Base-by-base conservation (phyloP, 2,888 invertebrate genomes). In the Drepanosiphum platanoidis region DNA sequence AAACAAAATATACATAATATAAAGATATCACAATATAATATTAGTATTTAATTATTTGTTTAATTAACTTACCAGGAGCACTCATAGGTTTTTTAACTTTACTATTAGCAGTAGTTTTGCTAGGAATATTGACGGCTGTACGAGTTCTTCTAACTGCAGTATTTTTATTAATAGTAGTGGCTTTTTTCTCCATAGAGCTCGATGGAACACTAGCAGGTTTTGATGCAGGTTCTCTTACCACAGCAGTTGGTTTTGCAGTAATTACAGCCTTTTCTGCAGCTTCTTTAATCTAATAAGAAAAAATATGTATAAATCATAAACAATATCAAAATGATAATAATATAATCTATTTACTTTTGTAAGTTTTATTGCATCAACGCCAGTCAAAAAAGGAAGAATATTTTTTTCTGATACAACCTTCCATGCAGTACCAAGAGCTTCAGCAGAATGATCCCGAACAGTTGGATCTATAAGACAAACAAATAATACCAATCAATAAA, bases 361-460 rank as follows among this genome's bases (percentile, higher is more conserved):
- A 92, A 97, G 94, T 90, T 98, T 99, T 46, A 97, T 90, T 68
- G 93, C 93, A 89, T 99, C 99, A 0, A 99, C 90, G 89, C 98
- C 98, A 1, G 93, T 93, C 34, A 98, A 92, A 89, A 96, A 96
- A 0, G 96, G 95, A 72, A 92, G 92, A 86, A 99, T 93, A 64
- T 94, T 93, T 90, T 97, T 97, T 89, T 99, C 98, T 1, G 98
- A 96, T 18, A 98, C 95, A 7, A 98, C 92, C 90, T 97, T 98
- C 91, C 97, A 94, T 0, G 97, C 93, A 0, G 97, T 97, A 15
- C 99, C 99, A 27, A 99, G 90, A 0, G 98, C 98, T 89, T 97
- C 96, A 0, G 96, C 96, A 0, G 97, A 94, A 86, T 95, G 94
- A 89, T 99, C 99, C 88, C 99, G 92, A 0, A 99, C 99, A 1